Conservation (phyloP, 2,113 vertebrate species). For the Candoia aspera region DNA sequence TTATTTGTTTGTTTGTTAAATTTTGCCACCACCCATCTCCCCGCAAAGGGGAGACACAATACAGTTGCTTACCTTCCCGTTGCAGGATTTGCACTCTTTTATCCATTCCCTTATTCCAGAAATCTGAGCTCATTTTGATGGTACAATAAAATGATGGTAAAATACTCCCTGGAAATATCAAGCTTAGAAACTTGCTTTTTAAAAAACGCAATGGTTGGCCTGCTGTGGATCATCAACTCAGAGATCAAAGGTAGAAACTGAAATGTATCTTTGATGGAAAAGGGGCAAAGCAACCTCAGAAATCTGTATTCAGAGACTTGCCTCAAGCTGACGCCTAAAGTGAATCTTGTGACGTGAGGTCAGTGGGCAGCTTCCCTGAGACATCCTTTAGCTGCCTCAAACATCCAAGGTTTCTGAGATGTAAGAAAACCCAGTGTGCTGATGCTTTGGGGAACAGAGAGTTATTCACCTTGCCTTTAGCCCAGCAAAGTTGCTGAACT, state of each 20-base stretch:
- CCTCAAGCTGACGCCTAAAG: neutral
- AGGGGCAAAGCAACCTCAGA: neutral
- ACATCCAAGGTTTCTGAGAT: neutral
- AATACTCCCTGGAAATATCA: neutral
- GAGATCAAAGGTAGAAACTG: neutral
- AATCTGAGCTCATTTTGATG: neutral
- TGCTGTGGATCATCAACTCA: neutral
- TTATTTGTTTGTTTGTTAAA: no score
- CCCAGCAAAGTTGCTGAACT: conserved; percentile 10
- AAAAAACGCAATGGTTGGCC: neutral
- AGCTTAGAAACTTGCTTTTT: neutral
- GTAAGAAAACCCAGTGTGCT: conserved; percentile 17
- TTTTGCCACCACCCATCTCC: no score
- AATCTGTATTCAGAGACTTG: neutral
- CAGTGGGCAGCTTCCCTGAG: neutral
- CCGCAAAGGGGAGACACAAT: no score
- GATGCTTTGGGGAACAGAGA: conserved; percentile 18
- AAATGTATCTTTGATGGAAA: neutral
- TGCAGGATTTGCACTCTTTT: neutral
- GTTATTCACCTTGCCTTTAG: conserved; percentile 26
- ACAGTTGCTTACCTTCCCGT: neutral
- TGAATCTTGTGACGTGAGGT: neutral
- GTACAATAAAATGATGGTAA: neutral
- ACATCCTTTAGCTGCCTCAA: neutral
- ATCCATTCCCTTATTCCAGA: neutral